A percentile compares a stretch with the other conserved stretches of the same genome.
Conservation (phyloP, 2,797 vertebrate species). For the Harpagifer antarcticus region DNA sequence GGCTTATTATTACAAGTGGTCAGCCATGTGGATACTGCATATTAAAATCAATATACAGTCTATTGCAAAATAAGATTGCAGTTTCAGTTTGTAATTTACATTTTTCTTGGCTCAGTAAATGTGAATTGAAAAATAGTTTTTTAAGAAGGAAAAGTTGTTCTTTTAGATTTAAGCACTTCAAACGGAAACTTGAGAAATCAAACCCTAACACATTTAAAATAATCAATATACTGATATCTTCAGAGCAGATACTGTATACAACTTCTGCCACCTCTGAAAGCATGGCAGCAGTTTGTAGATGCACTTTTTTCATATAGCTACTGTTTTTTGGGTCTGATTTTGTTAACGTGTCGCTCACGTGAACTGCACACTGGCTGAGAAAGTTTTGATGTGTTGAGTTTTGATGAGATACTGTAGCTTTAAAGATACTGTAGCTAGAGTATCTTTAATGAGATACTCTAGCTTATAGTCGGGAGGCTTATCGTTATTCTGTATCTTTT, state of each 20-base stretch:
- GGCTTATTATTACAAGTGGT: conserved; percentile 27
- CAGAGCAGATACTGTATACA: not conserved
- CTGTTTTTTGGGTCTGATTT: not conserved
- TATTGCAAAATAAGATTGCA: conserved; percentile 6
- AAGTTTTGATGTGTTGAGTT: no score
- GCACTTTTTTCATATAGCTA: not conserved
- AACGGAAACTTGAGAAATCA: not conserved
- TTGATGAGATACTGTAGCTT: no score
- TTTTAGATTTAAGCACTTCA: not conserved
- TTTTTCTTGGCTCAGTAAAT: conserved; percentile 10
- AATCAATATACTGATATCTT: conserved; percentile 4
- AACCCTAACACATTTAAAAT: not conserved
- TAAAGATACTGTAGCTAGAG: no score
- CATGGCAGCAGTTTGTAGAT: conserved; percentile 8
- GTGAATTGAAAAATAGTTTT: conserved; percentile 7
- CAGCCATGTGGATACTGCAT: conserved; percentile 16
- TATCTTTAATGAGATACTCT: no score
- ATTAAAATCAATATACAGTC: conserved; percentile 26
- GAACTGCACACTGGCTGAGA: not conserved
- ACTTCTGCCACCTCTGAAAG: not conserved
- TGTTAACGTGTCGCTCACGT: no score
- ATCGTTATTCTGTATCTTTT: no score
- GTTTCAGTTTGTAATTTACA: not conserved
- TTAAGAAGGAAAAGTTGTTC: conserved; percentile 3
- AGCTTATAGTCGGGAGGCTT: no score